A percentile compares a stretch with the other conserved stretches of the same genome.
Evolutionary conservation across 2,888 invertebrate genomes (phyloP).

Genomic region (Drosophila tanythrix): DNA sequence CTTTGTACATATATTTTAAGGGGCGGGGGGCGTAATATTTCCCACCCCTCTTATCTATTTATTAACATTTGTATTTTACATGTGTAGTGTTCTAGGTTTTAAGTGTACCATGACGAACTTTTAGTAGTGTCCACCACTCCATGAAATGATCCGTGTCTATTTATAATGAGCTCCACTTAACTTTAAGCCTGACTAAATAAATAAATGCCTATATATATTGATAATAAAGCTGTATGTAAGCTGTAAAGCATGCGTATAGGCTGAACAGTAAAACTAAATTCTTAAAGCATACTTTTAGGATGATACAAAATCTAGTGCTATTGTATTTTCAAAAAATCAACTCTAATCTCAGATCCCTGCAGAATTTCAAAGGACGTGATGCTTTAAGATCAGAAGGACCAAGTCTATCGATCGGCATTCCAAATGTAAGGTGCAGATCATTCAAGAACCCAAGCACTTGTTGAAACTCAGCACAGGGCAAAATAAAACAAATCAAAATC

Average conservation of each 20-base stretch:
- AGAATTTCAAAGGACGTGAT: no score
- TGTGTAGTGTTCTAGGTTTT: conserved; percentile 19
- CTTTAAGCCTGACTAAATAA: conserved; percentile 46
- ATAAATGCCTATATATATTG: conserved; percentile 33
- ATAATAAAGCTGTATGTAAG: not conserved
- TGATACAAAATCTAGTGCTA: not conserved
- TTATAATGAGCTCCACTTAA: conserved; percentile 54
- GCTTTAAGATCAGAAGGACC: no score
- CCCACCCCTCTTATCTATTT: conserved; percentile 38
- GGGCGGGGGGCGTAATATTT: conserved; percentile 6
- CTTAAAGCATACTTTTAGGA: not conserved
- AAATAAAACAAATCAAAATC: no score
- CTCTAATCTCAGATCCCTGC: no score
- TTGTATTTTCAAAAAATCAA: not conserved
- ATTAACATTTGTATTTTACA: conserved; percentile 47
- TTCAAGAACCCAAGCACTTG: no score
- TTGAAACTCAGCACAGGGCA: no score
- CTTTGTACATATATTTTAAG: conserved; percentile 36
- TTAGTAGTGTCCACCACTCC: conserved; percentile 20
- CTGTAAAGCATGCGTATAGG: not conserved
- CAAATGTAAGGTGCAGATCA: no score
- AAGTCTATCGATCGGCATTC: no score
- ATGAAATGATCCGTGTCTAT: conserved; percentile 47
- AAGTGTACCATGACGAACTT: conserved; percentile 55
- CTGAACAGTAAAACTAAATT: not conserved